Evolutionary conservation across 2,113 vertebrate species (phyloP).

Genomic region (Mionectes macconnelli): DNA sequence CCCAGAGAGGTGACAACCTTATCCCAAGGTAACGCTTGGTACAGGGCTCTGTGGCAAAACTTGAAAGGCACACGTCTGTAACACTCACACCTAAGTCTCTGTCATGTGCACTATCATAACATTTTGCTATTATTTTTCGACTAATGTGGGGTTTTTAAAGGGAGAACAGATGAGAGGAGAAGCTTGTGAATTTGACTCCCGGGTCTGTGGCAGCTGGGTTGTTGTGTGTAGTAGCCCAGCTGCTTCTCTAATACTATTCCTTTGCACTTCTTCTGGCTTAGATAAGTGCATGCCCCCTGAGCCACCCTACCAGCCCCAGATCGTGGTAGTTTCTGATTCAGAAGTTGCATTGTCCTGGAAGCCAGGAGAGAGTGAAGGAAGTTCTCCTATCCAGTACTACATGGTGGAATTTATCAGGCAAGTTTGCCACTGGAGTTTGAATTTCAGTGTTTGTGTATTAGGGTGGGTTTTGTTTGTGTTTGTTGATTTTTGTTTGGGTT

Average conservation of each 20-base stretch:
- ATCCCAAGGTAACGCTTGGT: conserved; percentile 77
- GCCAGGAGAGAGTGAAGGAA: conserved; percentile 80
- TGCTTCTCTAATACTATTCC: background rate
- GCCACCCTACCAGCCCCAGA: conserved; percentile 81
- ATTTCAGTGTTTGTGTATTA: background rate
- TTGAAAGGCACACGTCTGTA: background rate
- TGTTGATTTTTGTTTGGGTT: too few relatives aligned
- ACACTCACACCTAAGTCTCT: background rate
- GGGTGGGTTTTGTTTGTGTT: background rate
- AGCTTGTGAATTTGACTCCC: background rate
- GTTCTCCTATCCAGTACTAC: conserved; percentile 85
- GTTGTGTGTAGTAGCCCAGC: background rate
- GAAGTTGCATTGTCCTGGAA: conserved; percentile 94
- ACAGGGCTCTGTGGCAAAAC: background rate
- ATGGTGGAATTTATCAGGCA: conserved; percentile 91
- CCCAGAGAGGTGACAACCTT: conserved; percentile 84
- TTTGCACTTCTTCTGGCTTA: conserved; percentile 55
- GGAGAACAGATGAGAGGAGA: background rate
- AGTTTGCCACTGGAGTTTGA: conserved; percentile 20
- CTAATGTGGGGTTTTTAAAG: background rate
- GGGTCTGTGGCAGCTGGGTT: background rate
- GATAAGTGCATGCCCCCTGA: conserved; percentile 87
- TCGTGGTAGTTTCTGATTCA: conserved; percentile 87
- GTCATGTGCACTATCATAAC: fast-evolving
- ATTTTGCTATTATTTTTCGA: background rate